These are phyloP conservation scores for Chunga burmeisteri DNA, from an alignment of 2,113 vertebrate genomes.

Conservation along the genomic window DNA sequence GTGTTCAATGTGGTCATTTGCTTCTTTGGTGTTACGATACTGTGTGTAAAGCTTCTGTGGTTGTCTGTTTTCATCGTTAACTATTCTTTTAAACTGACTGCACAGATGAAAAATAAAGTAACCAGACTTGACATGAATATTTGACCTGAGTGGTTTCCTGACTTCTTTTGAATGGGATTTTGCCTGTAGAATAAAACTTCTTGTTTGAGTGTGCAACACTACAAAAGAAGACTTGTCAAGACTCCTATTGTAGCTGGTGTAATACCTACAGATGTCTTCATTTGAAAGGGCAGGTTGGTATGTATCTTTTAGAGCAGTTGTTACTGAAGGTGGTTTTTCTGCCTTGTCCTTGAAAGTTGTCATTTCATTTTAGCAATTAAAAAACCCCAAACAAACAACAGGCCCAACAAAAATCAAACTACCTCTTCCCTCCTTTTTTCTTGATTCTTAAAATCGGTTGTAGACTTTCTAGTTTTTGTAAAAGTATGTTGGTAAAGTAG, in stretches of 20 bases:
- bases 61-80: slow-evolving; percentile 52
- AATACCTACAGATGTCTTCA: background rate
- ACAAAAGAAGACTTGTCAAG: background rate
- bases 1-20: background rate
- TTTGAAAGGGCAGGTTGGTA: background rate
- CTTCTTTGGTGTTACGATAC: slow-evolving; percentile 39
- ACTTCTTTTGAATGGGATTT: background rate
- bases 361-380: background rate
- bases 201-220: background rate
- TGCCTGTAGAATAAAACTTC: background rate
- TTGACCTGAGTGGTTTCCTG: background rate
- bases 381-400: background rate
- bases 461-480: background rate
- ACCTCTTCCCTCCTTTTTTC: accelerated
- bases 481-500: background rate
- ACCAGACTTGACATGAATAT: slow-evolving; percentile 4
- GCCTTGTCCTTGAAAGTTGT: background rate
- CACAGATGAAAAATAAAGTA: slow-evolving; percentile 66
- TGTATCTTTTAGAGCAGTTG: background rate
- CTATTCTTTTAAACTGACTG: slow-evolving; percentile 61
- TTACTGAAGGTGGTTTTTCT: background rate
- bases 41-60: slow-evolving; percentile 63
- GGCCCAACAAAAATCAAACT: background rate
- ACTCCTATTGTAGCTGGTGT: background rate
- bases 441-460: background rate